Evolutionary conservation across 2,113 vertebrate genomes (phyloP).

Genomic region (Thunnus maccoyii): DNA sequence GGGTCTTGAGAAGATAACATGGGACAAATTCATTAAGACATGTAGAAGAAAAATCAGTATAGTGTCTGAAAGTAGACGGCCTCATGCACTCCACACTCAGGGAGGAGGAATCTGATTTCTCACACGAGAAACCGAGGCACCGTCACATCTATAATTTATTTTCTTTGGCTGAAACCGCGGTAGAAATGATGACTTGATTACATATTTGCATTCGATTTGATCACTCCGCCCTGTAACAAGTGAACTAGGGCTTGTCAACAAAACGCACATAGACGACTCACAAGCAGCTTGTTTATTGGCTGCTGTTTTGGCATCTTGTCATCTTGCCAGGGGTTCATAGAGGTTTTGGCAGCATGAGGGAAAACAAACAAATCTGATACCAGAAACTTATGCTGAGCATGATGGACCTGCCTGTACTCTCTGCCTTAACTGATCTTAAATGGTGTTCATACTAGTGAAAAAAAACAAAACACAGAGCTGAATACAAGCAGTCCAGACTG

Average conservation of each 20-base stretch:
- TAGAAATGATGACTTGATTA: neutral
- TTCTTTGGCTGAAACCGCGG: neutral
- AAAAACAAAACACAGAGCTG: neutral
- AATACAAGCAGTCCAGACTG: neutral
- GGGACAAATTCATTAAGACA: no score
- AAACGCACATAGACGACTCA: neutral
- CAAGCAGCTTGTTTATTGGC: neutral
- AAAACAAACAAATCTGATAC: constrained; percentile 16
- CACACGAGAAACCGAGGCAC: neutral
- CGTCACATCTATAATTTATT: neutral
- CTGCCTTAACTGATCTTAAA: constrained; percentile 9
- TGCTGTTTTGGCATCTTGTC: neutral
- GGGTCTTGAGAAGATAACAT: no score
- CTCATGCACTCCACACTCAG: neutral
- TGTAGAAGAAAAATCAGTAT: no score
- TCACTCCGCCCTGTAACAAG: neutral
- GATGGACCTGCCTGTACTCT: neutral
- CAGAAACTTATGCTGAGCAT: neutral
- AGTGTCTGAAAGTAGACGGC: no score
- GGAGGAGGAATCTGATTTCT: neutral
- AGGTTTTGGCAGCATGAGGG: neutral
- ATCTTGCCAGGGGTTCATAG: neutral
- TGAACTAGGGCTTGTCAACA: constrained; percentile 14
- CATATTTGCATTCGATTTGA: neutral
- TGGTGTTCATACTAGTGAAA: constrained; percentile 6